Base-by-base conservation (phyloP, 2,888 invertebrate genomes). In the Bhutanitis thaidina region DNA sequence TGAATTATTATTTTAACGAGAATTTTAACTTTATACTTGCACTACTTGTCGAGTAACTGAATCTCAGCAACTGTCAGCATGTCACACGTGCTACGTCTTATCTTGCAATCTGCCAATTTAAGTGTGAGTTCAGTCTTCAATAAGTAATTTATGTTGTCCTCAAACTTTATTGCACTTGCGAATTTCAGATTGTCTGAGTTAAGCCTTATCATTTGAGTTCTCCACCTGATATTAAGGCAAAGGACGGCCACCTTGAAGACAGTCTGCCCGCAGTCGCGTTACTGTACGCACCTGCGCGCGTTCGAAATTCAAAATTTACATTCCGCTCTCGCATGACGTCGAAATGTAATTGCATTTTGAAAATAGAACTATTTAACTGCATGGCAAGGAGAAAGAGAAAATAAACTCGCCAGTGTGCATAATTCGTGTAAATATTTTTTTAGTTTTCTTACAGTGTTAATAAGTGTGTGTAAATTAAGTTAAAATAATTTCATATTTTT, bases 151-250 rank as follows among this genome's bases (percentile, higher is more conserved):
- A 30, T 9, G 8, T 12, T 12, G 34, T 34, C 12, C n/a, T 41
- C 15, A 29, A 13, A 15, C 12, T 34, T 44, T 39, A 44, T 36
- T 44, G 34, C 39, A 16, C 32, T 15, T 29, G 35, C 20, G 40
- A 30, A 39, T 40, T 43, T 14, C 43, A 43, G 50, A 50, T 49
- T 27, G 13, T 47, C 36, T 45, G 41, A 40, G 30, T 44, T 43
- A 7, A 9, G 25, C 71, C 66, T 76, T 79, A 84, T 82, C 81
- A 77, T 68, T 77, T 73, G 77, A 77, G 77, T 71, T 77, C 74
- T 76, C 71, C 79, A 83, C 78, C 76, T 77, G 75, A 80, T 82
- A 76, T 77, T 79, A 80, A 77, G 63, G 62, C 64, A 62, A 59
- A 57, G 66, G 57, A 61, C 65, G 62, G 54, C 57, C 66, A 75